Conservation (phyloP, 2,797 vertebrate genomes). For the Apogon talboti region DNA sequence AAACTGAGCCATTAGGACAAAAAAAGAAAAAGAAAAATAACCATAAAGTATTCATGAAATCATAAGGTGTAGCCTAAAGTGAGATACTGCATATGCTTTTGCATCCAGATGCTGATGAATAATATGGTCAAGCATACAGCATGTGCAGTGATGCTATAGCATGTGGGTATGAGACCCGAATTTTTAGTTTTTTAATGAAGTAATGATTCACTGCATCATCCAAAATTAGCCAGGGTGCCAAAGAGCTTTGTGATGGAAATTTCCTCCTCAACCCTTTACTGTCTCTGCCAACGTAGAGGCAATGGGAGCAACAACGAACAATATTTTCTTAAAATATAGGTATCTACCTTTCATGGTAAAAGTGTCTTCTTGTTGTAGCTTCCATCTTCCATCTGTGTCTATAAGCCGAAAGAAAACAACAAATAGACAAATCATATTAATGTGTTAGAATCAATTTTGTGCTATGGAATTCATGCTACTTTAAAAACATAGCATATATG, state of each 20-base stretch:
- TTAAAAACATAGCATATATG: too few species aligned
- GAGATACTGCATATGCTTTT: constrained; percentile 12
- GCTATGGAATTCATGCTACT: too few species aligned
- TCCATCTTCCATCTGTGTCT: too few species aligned
- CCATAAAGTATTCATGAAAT: constrained; percentile 56
- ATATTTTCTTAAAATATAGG: too few species aligned
- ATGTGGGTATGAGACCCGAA: constrained; percentile 12
- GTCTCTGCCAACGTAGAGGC: too few species aligned
- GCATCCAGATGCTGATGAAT: constrained; percentile 58
- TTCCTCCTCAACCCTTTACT: too few species aligned
- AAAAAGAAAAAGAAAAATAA: constrained; percentile 42
- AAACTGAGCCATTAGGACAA: constrained; percentile 42
- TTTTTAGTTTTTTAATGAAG: not conserved
- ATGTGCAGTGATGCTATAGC: constrained; percentile 11
- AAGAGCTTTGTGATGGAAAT: not conserved
- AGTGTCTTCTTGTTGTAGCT: too few species aligned
- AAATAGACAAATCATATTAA: too few species aligned
- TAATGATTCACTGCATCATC: constrained; percentile 3
- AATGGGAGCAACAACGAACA: too few species aligned
- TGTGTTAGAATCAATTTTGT: too few species aligned
- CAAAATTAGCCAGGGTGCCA: not conserved
- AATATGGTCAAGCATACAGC: constrained; percentile 41
- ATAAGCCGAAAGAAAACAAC: too few species aligned
- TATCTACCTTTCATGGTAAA: too few species aligned
- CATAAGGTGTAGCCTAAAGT: constrained; percentile 39